Evolutionary conservation across 2,113 vertebrate species (phyloP), one percentile per base, ranked within the genome.

Genomic region (Melanostigma gelatinosum): DNA sequence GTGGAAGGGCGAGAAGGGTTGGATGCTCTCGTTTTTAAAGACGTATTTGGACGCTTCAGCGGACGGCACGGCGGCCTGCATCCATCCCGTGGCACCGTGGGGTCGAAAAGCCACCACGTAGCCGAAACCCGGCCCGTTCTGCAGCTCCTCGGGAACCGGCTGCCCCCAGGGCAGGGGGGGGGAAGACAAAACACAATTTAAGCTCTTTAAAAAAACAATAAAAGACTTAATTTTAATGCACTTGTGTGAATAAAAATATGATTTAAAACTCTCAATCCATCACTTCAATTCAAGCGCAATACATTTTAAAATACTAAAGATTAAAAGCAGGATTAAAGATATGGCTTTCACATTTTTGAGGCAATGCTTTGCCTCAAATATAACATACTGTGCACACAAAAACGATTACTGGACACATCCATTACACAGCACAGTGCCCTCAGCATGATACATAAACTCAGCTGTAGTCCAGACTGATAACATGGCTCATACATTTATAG

Each of bases 61-160:
- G 0, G 97, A 98, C 4, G 97, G 97, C 63, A 99, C 96, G 0
- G 98, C 98, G 0, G 98, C 98, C 93, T 99, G 96, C 97, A 99
- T 99, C 98, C 98, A 99, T 55, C 96, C 97, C 1, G 96, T 87
- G 29, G 96, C 95, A 8, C 97, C 97, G 0, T 94, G 88, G 0
- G 97, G 97, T 44, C 97, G 94, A 86, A 99, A 99, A 3, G 98
- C 98, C 54, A 99, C 97, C 58, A 99, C 97, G 0, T 99, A 99
- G 4, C 98, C 98, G 0, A 99, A 99, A n/a, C 98, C 98, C 0
- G 96, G 94, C 8, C 98, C 98, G 0, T 98, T 98, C 93, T 99
- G 98, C 70, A 97, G 92, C 88, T 99, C 98, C 89, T 99, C 98
- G 0, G 98, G 98, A 71, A 99, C 97, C 0, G 97, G 97, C 98